Percentiles rank a stretch among this genome's conserved stretches.
Evolutionary conservation across 92 coral and sea anemone species (phyloP).

Genomic region (Pocillopora meandrina): DNA sequence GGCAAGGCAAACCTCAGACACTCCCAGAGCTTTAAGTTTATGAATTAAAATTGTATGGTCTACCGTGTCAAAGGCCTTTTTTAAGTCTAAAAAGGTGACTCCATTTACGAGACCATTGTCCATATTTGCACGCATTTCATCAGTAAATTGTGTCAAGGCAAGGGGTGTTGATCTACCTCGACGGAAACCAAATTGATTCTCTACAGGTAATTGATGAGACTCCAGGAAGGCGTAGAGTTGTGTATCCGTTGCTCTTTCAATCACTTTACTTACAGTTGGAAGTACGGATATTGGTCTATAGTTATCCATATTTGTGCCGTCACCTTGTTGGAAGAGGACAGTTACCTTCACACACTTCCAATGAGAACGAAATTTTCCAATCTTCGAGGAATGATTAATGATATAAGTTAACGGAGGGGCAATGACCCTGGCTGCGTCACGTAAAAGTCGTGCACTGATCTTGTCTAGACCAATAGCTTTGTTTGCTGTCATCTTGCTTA

Average conservation of each 20-base stretch:
- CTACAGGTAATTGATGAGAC: constrained; percentile 29
- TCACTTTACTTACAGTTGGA: constrained; percentile 3
- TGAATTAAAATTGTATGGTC: constrained; percentile 1
- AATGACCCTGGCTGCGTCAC: constrained; percentile 23
- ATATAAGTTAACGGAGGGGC: constrained; percentile 11
- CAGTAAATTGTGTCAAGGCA: constrained; percentile 58
- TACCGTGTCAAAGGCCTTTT: no score
- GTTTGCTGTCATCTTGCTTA: constrained; percentile 23
- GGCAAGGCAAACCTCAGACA: no score
- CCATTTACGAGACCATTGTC: constrained; percentile 51
- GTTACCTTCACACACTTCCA: constrained; percentile 36
- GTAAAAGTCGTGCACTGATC: constrained; percentile 26
- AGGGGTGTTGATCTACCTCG: constrained; percentile 56
- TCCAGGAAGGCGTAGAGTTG: constrained; percentile 37
- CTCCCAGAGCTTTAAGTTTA: constrained; percentile 11
- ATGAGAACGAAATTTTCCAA: constrained; percentile 21
- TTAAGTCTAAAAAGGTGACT: not conserved
- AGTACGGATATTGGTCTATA: constrained; percentile 35
- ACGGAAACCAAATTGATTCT: constrained; percentile 59
- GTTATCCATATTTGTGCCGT: constrained; percentile 13
- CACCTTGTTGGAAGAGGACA: constrained; percentile 31
- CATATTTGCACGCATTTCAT: constrained; percentile 50
- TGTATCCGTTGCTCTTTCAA: constrained; percentile 17
- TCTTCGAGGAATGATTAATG: constrained; percentile 8
- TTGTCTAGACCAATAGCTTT: constrained; percentile 42